phyloP scores from a whole-genome alignment of 2,888 invertebrate species.

The Ischnus inquisitorius region DNA sequence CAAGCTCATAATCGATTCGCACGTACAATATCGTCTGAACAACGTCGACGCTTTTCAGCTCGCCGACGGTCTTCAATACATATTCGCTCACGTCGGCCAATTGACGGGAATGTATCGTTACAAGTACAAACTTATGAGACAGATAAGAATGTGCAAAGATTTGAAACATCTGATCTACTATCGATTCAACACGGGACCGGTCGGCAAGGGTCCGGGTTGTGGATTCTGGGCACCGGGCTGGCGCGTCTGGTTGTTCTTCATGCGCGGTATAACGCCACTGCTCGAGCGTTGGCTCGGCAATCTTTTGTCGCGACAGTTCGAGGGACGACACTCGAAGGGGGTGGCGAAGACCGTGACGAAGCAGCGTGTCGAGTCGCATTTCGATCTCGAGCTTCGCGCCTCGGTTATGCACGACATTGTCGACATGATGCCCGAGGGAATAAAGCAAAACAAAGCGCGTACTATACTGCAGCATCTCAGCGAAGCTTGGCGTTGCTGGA shows the following conservation, averaged over 20 bases:
- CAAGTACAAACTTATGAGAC: slow-evolving; percentile 99
- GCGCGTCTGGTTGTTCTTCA: slow-evolving; percentile 99
- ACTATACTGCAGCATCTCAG: slow-evolving; percentile 99
- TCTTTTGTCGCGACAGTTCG: slow-evolving; percentile 98
- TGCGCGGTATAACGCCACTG: slow-evolving; percentile 99
- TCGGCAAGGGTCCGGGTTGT: slow-evolving; percentile 99
- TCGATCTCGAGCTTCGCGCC: slow-evolving; percentile 98
- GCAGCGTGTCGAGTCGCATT: slow-evolving; percentile 99
- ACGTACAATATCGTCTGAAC: slow-evolving; percentile 99
- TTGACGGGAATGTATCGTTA: slow-evolving; percentile 99
- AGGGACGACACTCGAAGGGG: slow-evolving; percentile 99
- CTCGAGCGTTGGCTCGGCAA: slow-evolving; percentile 99
- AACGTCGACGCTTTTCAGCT: slow-evolving; percentile 99
- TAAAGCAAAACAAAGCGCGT: slow-evolving; percentile 99
- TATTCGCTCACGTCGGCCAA: slow-evolving; percentile 99
- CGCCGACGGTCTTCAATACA: slow-evolving; percentile 99
- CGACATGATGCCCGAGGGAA: slow-evolving; percentile 99
- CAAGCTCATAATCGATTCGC: slow-evolving; percentile 99
- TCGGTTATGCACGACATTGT: slow-evolving; percentile 99
- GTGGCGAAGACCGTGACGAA: slow-evolving; percentile 99
- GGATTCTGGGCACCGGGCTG: slow-evolving; percentile 99
- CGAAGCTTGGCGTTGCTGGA: slow-evolving; percentile 99
- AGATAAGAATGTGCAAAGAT: slow-evolving; percentile 99
- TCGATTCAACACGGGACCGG: slow-evolving; percentile 99
- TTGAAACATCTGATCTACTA: slow-evolving; percentile 99